These are phyloP conservation scores for Hirtodrosophila cameraria DNA, from an alignment of 2,888 invertebrate species.

Conservation along the genomic window DNA sequence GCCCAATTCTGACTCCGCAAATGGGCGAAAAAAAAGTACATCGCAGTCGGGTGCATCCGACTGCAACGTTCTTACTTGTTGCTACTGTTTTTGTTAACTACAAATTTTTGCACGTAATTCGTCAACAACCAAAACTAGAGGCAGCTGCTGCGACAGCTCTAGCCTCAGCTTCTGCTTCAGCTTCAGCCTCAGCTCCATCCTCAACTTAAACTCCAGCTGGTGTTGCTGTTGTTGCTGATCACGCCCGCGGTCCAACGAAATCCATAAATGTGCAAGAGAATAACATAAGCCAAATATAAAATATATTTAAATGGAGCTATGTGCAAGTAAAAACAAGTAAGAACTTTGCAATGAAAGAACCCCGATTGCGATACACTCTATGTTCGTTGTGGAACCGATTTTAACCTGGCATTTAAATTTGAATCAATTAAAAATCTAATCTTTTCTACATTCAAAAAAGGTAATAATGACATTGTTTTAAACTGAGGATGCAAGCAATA, in stretches of 20 bases:
- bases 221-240: conserved; percentile 40
- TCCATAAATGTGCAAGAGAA: conserved; percentile 54
- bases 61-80: conserved; percentile 25
- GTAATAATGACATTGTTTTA: too few relatives aligned
- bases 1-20: too few relatives aligned
- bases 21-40: too few relatives aligned
- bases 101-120: conserved; percentile 77
- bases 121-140: conserved; percentile 53
- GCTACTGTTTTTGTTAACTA: conserved; percentile 31
- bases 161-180: neutral
- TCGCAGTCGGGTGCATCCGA: too few relatives aligned
- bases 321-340: conserved; percentile 16
- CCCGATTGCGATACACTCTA: too few relatives aligned
- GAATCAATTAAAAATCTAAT: too few relatives aligned
- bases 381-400: too few relatives aligned
- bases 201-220: conserved; percentile 13
- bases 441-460: too few relatives aligned
- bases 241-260: conserved; percentile 55
- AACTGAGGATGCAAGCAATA: too few relatives aligned
- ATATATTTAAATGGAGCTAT: conserved; percentile 26
- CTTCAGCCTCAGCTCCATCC: conserved; percentile 9
- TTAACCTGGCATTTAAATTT: too few relatives aligned
- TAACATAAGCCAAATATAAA: conserved; percentile 43
- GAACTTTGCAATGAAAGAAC: too few relatives aligned
- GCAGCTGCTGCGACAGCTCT: conserved; percentile 29